Base-by-base conservation (phyloP, 2,888 invertebrate species). In the Drosophila borealis region DNA sequence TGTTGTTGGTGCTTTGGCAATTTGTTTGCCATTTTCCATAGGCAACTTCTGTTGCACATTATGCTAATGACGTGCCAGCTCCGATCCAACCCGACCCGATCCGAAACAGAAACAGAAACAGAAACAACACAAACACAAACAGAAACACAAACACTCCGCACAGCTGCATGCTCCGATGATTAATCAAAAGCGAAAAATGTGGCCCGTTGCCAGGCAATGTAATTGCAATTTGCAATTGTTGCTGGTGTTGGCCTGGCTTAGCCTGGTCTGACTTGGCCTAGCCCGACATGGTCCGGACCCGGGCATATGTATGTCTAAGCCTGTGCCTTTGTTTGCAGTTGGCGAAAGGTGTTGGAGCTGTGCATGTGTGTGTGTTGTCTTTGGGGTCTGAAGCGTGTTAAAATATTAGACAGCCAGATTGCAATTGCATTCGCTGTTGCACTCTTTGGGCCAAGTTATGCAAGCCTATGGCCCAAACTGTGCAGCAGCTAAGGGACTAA, bases 21-120 rank as follows among this genome's bases (percentile, higher is more conserved):
- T 82, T 84, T 87, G 85, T 87, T 87, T 78, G 81, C 73, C 85
- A 82, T 82, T 82, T 87, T 84, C 70, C 79, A 73, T 71, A 76
- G 75, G 53, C 81, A 84, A 87, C 79, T 87, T 84, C 81, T 79
- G 88, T 88, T 88, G 88, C 88, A 88, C 85, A 83, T 83, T 83
- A 88, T 83, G 82, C 88, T 88, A 83, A 83, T 83, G 88, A 88
- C 88, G 78, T 81, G 86, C 86, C 83, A 73, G 79, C 80, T 41
- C 55, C 65, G 50, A 57, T 61, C 61, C 63, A 55, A 62, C 56
- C 55, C 77, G 39, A 51, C 34, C 46, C 57, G 33, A 67, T 46
- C 55, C 70, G 50, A 60, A 77, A 61, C 48, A 50, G 59, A 54
- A 64, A 61, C 48, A 50, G 62, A 54, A 64, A 50, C 55, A 55